Evolutionary conservation across 1,140 invertebrate species (phyloP).

Genomic region (Zophobas morio): DNA sequence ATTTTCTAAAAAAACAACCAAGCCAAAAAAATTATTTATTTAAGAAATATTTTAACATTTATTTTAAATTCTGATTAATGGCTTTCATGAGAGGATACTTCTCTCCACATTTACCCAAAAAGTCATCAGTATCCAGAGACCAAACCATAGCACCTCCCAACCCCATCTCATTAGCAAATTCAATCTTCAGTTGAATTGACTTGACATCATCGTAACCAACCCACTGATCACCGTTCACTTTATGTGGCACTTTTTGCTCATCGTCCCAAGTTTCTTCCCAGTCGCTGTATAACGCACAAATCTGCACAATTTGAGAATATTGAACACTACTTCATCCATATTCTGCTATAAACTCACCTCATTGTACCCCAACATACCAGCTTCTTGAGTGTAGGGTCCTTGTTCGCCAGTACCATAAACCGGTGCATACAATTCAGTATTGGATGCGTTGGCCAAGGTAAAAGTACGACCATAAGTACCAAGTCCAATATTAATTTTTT

Average conservation of each 20-base stretch:
- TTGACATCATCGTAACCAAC: conserved; percentile 80
- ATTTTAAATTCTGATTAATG: conserved; percentile 28
- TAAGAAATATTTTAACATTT: background rate
- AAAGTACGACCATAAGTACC: conserved; percentile 76
- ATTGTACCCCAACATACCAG: conserved; percentile 73
- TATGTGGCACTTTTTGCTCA: conserved; percentile 75
- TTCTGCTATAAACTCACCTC: conserved; percentile 72
- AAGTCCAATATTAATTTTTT: conserved; percentile 77
- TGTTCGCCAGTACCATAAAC: conserved; percentile 68
- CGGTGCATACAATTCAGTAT: conserved; percentile 68
- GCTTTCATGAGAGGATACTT: conserved; percentile 20
- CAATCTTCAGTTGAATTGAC: conserved; percentile 70
- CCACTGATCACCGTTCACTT: conserved; percentile 77
- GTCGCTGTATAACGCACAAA: conserved; percentile 6
- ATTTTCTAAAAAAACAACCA: too few relatives aligned
- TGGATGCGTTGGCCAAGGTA: conserved; percentile 67
- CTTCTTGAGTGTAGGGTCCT: conserved; percentile 73
- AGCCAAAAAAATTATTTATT: too few relatives aligned
- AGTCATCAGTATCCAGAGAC: conserved; percentile 73
- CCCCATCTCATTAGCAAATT: conserved; percentile 52
- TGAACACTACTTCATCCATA: conserved; percentile 60
- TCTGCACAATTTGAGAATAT: conserved; percentile 36
- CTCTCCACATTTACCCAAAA: conserved; percentile 23
- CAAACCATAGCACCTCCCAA: conserved; percentile 81
- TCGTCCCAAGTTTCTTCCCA: conserved; percentile 70